A percentile compares a stretch with the other conserved stretches of the same genome.
phyloP scores from a whole-genome alignment of 1,140 invertebrate genomes.

The Bombus cullumanus region DNA sequence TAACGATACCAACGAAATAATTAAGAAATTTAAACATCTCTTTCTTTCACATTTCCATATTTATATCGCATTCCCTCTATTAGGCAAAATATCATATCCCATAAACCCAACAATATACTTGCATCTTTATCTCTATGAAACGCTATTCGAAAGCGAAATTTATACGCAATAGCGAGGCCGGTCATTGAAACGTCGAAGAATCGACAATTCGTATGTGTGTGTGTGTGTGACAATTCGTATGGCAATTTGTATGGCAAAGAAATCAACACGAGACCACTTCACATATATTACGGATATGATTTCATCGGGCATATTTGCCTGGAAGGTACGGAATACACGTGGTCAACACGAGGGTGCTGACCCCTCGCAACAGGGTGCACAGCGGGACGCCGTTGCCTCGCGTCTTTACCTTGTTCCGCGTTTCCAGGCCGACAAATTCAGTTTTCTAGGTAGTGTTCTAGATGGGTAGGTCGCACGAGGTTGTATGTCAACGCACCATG shows the following conservation, averaged over 20 bases:
- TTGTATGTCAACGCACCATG: conserved; percentile 33
- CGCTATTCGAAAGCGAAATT: neutral
- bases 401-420: conserved; percentile 28
- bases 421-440: conserved; percentile 17
- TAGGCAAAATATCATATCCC: too few relatives aligned
- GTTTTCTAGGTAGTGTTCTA: conserved; percentile 49
- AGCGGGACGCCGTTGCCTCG: conserved; percentile 54
- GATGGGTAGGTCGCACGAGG: conserved; percentile 28
- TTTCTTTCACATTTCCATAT: too few relatives aligned
- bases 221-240: too few relatives aligned
- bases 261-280: neutral
- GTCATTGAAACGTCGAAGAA: conserved; percentile 11
- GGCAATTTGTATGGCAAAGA: neutral
- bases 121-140: too few relatives aligned
- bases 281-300: neutral
- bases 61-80: too few relatives aligned
- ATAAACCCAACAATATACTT: too few relatives aligned
- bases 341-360: conserved; percentile 59
- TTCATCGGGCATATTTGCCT: conserved; percentile 20
- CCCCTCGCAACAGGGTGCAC: conserved; percentile 59
- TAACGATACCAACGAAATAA: too few relatives aligned
- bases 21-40: too few relatives aligned
- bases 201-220: too few relatives aligned
- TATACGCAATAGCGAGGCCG: neutral
- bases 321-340: conserved; percentile 18